Percentiles rank a stretch among this genome's conserved stretches.
Evolutionary conservation across 2,797 vertebrate genomes (phyloP).

Genomic region (Pseudopleuronectes americanus): DNA sequence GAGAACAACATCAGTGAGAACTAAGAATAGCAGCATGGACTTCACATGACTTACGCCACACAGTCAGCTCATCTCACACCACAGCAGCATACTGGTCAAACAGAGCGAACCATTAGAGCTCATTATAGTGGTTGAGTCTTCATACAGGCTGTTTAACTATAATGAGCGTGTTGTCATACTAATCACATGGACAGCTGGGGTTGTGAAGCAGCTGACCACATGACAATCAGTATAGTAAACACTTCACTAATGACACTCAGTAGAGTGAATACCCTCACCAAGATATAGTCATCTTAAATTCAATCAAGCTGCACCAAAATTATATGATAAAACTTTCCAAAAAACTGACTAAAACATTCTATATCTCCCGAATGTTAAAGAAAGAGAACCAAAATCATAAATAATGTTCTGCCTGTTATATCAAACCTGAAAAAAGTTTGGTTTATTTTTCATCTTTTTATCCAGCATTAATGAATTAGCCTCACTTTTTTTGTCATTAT

Average conservation of each 20-base stretch:
- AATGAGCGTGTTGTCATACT: background rate
- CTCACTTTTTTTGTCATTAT: too few species aligned
- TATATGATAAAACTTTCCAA: too few species aligned
- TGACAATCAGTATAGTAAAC: background rate
- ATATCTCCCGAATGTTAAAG: too few species aligned
- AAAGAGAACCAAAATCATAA: too few species aligned
- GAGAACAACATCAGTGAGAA: constrained; percentile 23
- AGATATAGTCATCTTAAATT: too few species aligned
- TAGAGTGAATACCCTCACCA: too few species aligned
- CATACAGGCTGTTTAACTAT: background rate
- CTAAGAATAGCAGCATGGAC: constrained; percentile 47
- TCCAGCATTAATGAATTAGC: background rate
- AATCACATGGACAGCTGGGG: background rate
- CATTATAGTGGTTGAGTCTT: background rate
- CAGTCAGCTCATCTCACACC: constrained; percentile 6
- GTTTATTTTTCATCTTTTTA: background rate
- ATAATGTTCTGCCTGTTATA: too few species aligned
- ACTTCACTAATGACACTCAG: background rate
- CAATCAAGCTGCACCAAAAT: too few species aligned
- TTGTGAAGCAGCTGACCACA: too few species aligned
- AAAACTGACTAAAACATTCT: too few species aligned
- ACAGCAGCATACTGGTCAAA: background rate
- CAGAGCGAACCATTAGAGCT: background rate
- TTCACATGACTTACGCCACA: constrained; percentile 6
- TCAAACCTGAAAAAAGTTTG: too few species aligned